These are phyloP conservation scores for Rotaria macrura DNA, from an alignment of 2,888 invertebrate species.

Conservation along the genomic window DNA sequence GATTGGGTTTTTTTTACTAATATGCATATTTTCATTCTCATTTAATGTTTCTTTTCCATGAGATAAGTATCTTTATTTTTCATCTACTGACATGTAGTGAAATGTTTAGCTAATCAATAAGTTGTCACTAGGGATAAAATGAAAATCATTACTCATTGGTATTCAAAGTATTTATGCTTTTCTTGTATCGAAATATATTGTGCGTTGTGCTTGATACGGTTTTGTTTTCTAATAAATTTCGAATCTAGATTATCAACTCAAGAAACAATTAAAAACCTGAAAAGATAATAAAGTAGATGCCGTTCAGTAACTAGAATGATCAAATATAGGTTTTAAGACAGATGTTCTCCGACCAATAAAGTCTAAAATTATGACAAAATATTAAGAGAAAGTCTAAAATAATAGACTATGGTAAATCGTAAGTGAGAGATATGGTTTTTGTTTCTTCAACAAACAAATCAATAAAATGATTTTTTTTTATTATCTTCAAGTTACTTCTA, in stretches of 20 bases:
- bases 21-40: too few relatives aligned
- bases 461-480: not conserved
- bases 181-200: not conserved
- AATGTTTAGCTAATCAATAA: not conserved
- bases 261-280: not conserved
- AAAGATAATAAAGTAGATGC: not conserved
- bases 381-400: too few relatives aligned
- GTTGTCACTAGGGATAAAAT: not conserved
- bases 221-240: not conserved
- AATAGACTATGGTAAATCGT: too few relatives aligned
- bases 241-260: not conserved
- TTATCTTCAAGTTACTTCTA: not conserved
- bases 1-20: too few relatives aligned
- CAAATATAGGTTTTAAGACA: not conserved
- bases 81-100: not conserved
- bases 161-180: too few relatives aligned
- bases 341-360: not conserved
- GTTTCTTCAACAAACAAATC: not conserved
- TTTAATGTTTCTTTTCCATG: too few relatives aligned
- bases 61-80: not conserved
- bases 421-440: too few relatives aligned
- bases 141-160: not conserved
- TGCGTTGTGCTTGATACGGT: not conserved
- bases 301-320: not conserved
- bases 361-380: too few relatives aligned